Base-by-base conservation (phyloP, 1,140 invertebrate genomes). In the Calliphora vicina region DNA sequence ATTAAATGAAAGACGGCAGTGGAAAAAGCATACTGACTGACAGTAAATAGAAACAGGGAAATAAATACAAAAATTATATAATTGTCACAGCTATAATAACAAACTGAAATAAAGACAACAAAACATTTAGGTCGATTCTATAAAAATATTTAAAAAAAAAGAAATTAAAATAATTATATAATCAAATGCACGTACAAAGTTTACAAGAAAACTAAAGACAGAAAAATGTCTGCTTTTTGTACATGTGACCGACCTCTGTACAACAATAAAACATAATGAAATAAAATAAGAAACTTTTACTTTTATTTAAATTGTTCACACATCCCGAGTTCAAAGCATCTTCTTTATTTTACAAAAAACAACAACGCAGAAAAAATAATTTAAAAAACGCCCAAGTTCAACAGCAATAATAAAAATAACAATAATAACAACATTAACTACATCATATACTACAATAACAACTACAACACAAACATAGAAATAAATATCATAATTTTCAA, bases 291-390 rank as follows among this genome's bases (percentile, higher is more conserved):
- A 78, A 78, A 78, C 72, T 74, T 74, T 78, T 78, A 78, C 35
- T 45, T 78, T 78, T 76, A 42, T 76, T 9, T 74, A 74, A 74
- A 74, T 74, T 74, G 27, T 74, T 74, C 27, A 74, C 72, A 74
- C 27, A 74, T 74, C 27, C 35, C 35, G 35, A 43, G 74, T 78
- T 78, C 74, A 78, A 78, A 78, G 74, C 42, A 78, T 78, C 74
- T 43, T 45, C 35, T 67, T 67, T 67, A 23, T 23, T n/a, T 57
- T 12, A 57, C 4, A 57, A 57, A 35, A 35, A 35, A 35, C 1
- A 35, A 35, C 35, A 35, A 35, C 35, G 4, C 13, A 50, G 13
- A 50, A 50, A 35, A 2, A 35, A 8, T 35, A 35, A 57, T 17
- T 15, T 15, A 67, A 23, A 23, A 67, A 78, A 20, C 74, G 42